Evolutionary conservation across 2,797 vertebrate species (phyloP), one percentile per base, ranked within the genome.

Genomic region (Fundulus diaphanus): DNA sequence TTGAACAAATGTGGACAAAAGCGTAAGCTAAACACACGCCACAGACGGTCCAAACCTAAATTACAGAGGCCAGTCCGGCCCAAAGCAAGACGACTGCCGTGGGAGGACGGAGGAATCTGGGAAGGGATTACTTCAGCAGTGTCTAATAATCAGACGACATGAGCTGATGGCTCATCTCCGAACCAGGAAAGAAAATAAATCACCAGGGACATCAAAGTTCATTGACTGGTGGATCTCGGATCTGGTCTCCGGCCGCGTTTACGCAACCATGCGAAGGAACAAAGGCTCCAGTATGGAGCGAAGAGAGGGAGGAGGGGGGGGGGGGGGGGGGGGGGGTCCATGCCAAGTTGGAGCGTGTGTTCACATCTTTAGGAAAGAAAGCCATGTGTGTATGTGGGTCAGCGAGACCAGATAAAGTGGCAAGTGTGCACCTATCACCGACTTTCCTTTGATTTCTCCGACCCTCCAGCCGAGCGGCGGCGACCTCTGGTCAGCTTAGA

Each of bases 201-300:
- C 40, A 84, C 87, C 86, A 86, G 85, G 80, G 70, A 85, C 84
- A 79, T 90, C 82, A 88, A 91, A 91, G 87, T 88, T 78, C 73
- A 82, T 75, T n/a, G 88, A 87, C 79, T 89, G 85, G 76, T 52
- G 75, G 63, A 63, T 61, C 76, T 87, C 81, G 82, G 88, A 91
- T 89, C 86, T 80, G 87, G 87, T 87, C 76, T 84, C 72, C 33
- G 72, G 74, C 68, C 35, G 20, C 31, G 0, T 5, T 31, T 40
- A 79, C 74, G 35, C 15, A 49, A 59, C 5, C 0, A 46, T 29
- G 65, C 49, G 57, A 65, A 70, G 3, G 74, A 91, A 91, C 88
- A 93, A 90, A 91, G 85, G 68, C 65, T 76, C 61, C 82, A 88
- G 86, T 89, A 79, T 85, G 16, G 22, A 68, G 67, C 22, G 48